Evolutionary conservation across 2,888 invertebrate genomes (phyloP), one percentile per base, ranked within the genome.

Genomic region (Apomyelois bistriatella): DNA sequence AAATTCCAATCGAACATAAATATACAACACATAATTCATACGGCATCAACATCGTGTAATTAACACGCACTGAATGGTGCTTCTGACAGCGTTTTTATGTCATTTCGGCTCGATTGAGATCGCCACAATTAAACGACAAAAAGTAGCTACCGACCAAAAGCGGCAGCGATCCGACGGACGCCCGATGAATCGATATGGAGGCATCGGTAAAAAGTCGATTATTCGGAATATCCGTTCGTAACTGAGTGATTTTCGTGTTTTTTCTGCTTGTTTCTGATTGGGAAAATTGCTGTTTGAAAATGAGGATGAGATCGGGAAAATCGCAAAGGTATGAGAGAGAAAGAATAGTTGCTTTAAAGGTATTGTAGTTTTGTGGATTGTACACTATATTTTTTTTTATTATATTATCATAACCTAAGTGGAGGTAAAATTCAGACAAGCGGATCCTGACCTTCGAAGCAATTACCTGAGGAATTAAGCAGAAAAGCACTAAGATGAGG

Each of bases 71-170:
- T 51, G 48, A 52, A 46, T 46, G 46, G 46, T n/a, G 32, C 41
- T 46, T 50, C 40, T 54, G 49, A 40, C 30, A 32, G 15, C 6
- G 36, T 40, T 50, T 40, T 50, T 40, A 32, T 35, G 35, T 40
- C 12, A 32, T 17, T 42, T 32, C 53, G 46, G 38, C 46, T n/a
- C 60, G 64, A 72, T 67, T 70, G 66, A 71, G 65, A 62, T 62
- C 64, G 65, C 57, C 48, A 55, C 62, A 71, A 70, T 72, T 71
- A 70, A 62, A 55, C 55, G 58, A 65, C 65, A 72, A 71, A 71
- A 70, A 70, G 51, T 16, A 32, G 32, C 38, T 46, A 40, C 22
- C 35, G 48, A 32, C 48, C 48, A 42, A 53, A 48, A 48, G 47
- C 16, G 10, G 35, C 15, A 17, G 48, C 37, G 7, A 47, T 15